phyloP scores from a whole-genome alignment of 2,888 invertebrate species.

The Drosophila yooni region DNA sequence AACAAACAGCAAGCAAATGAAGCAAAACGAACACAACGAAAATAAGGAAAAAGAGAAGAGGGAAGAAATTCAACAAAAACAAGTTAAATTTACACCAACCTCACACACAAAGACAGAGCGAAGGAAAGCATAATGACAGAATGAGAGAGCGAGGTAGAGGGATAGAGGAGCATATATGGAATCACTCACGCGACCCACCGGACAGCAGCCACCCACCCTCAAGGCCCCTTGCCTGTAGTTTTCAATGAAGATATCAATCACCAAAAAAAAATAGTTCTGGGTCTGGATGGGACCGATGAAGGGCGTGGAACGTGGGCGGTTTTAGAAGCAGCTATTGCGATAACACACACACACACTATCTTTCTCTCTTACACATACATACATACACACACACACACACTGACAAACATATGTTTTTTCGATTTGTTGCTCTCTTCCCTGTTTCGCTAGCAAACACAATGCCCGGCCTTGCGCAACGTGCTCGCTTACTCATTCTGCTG shows the following conservation, averaged over 20 bases:
- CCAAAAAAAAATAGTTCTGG: conserved; percentile 45
- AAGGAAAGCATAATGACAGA: neutral
- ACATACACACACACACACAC: conserved; percentile 4
- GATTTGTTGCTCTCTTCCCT: conserved; percentile 36
- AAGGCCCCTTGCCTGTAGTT: conserved; percentile 47
- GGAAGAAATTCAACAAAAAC: conserved; percentile 50
- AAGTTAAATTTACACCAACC: conserved; percentile 67
- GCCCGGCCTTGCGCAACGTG: conserved; percentile 76
- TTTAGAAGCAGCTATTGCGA: conserved; percentile 38
- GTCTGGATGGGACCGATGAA: conserved; percentile 22
- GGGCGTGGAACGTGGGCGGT: conserved; percentile 37
- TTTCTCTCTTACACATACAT: conserved; percentile 7
- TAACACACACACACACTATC: conserved; percentile 17
- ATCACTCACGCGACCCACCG: conserved; percentile 54
- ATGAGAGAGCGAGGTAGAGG: conserved; percentile 3
- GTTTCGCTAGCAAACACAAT: conserved; percentile 53
- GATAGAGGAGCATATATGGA: conserved; percentile 38
- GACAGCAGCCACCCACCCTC: conserved; percentile 42
- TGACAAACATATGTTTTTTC: conserved; percentile 15
- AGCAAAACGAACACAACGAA: conserved; percentile 42
- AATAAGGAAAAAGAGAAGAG: conserved; percentile 23
- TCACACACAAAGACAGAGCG: conserved; percentile 15
- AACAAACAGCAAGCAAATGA: conserved; percentile 47
- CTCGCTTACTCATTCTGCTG: conserved; percentile 71
- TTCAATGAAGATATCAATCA: conserved; percentile 69